These are phyloP conservation scores for Variabilichromis moorii DNA, from an alignment of 2,113 vertebrate species.

Conservation along the genomic window DNA sequence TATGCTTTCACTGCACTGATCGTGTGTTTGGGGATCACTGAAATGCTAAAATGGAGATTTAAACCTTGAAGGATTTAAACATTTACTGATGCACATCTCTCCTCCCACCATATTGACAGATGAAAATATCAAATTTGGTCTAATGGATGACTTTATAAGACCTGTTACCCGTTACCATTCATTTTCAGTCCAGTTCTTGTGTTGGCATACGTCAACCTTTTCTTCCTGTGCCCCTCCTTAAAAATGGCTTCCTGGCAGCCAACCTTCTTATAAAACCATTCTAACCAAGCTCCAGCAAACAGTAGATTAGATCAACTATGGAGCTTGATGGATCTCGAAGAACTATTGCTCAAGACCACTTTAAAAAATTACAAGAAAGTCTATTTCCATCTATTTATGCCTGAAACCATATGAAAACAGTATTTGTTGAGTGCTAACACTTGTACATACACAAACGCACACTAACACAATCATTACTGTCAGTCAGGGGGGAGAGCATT, in stretches of 20 bases:
- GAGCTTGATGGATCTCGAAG: not conserved
- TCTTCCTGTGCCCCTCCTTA: not conserved
- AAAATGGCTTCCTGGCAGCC: not conserved
- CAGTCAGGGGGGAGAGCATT: constrained; percentile 17
- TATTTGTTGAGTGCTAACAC: not conserved
- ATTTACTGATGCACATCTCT: not conserved
- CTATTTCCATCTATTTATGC: not conserved
- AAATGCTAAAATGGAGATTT: not conserved
- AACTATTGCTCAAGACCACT: not conserved
- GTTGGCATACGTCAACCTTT: not conserved
- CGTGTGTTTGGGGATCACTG: not conserved
- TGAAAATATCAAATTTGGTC: not conserved
- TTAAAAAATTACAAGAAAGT: not conserved
- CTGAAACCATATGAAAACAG: not conserved
- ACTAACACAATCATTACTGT: constrained; percentile 42
- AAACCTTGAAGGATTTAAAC: accelerated
- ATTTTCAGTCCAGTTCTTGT: not conserved
- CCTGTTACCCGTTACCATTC: not conserved
- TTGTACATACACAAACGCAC: not conserved
- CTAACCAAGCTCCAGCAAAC: not conserved
- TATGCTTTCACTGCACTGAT: not conserved
- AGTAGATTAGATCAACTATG: not conserved
- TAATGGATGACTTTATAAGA: not conserved
- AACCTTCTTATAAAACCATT: not conserved
- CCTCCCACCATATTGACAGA: not conserved